Percentiles rank a stretch among this genome's conserved stretches.
Conservation (phyloP, 1,140 invertebrate species). For the Aporrectodea caliginosa region DNA sequence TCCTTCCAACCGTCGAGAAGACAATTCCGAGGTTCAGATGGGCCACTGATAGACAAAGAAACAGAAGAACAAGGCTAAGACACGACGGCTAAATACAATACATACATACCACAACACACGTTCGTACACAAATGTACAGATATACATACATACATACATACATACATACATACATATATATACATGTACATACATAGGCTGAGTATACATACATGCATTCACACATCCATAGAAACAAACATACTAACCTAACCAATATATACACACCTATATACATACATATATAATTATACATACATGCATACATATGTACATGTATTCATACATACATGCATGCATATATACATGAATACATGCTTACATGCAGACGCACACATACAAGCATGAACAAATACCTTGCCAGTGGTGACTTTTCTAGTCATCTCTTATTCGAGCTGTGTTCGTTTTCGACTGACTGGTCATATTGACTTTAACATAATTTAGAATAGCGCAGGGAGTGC, state of each 20-base stretch:
- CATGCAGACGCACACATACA: no score
- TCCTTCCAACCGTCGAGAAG: slow-evolving; percentile 72
- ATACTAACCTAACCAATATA: not conserved
- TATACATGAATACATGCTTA: no score
- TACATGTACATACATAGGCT: not conserved
- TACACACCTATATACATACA: no score
- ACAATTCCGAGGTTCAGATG: slow-evolving; percentile 90
- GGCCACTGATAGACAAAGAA: slow-evolving; percentile 89
- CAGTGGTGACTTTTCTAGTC: not conserved
- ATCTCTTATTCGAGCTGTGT: no score
- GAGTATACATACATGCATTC: not conserved
- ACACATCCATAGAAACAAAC: not conserved
- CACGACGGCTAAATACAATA: no score
- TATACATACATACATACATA: not conserved
- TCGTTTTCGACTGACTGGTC: no score
- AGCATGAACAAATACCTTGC: no score
- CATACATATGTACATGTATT: not conserved
- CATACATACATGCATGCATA: slow-evolving; percentile 7
- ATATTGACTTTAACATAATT: no score
- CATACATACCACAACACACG: no score
- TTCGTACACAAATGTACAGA: not conserved
- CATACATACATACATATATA: not conserved
- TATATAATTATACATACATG: no score
- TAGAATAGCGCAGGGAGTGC: no score
- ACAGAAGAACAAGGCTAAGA: no score